These are phyloP conservation scores for Eubucco bourcierii DNA, from an alignment of 2,113 vertebrate genomes.

Conservation along the genomic window DNA sequence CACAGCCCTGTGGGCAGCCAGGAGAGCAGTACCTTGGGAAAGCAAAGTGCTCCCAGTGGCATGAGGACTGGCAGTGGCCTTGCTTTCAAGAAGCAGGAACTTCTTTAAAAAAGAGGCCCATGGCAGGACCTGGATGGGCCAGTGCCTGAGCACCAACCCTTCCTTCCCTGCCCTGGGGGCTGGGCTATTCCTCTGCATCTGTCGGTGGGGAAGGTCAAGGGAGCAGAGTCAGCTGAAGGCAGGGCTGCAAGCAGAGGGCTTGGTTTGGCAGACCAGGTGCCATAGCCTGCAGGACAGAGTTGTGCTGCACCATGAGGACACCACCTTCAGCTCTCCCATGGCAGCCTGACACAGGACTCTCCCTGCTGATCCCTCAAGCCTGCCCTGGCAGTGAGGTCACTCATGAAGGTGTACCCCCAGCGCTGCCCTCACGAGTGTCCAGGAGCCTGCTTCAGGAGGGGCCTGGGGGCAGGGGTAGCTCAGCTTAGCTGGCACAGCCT, in stretches of 20 bases:
- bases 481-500: neutral
- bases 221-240: neutral
- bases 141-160: neutral
- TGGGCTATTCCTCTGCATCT: neutral
- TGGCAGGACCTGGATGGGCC: neutral
- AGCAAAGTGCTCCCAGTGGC: neutral
- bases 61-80: neutral
- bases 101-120: neutral
- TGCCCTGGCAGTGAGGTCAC: neutral
- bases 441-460: rapidly evolving
- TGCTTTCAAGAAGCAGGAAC: neutral
- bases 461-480: rapidly evolving
- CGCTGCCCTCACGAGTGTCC: neutral
- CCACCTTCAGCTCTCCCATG: neutral
- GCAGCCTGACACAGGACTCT: neutral
- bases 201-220: neutral
- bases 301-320: neutral
- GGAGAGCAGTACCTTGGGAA: neutral
- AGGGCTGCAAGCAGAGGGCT: neutral
- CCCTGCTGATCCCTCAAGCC: rapidly evolving
- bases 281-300: neutral
- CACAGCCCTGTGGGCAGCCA: neutral
- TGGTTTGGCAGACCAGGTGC: neutral
- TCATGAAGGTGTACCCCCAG: rapidly evolving
- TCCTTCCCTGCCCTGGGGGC: neutral